A percentile compares a stretch with the other conserved stretches of the same genome.
These are phyloP conservation scores for Hirundo rustica DNA, from an alignment of 2,797 vertebrate species.

Conservation along the genomic window DNA sequence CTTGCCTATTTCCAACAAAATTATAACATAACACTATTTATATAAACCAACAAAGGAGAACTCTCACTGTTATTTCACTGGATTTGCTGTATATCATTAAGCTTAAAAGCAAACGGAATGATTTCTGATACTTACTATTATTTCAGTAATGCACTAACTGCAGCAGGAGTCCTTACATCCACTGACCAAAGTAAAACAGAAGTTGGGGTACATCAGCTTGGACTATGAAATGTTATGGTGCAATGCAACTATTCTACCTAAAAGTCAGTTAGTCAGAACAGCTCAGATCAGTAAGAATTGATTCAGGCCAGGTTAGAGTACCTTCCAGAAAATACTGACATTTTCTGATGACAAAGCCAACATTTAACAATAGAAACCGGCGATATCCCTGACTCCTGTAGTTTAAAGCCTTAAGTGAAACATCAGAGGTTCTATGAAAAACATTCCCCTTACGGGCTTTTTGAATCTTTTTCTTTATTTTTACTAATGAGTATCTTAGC, in stretches of 20 bases:
- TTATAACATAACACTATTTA: background rate
- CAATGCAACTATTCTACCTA: background rate
- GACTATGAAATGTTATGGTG: background rate
- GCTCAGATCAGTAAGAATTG: background rate
- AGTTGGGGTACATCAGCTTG: background rate
- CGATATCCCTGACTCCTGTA: background rate
- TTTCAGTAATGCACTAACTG: background rate
- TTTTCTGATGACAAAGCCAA: background rate
- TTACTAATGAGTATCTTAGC: background rate
- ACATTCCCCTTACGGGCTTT: accelerated
- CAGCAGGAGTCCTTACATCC: background rate
- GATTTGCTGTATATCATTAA: background rate
- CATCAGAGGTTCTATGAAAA: background rate
- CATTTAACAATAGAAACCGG: background rate
- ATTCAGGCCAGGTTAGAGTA: background rate
- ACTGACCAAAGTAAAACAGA: background rate
- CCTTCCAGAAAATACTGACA: background rate
- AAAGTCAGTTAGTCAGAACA: background rate
- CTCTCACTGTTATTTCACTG: background rate
- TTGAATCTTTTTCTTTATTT: background rate
- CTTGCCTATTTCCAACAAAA: background rate
- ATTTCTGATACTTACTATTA: background rate
- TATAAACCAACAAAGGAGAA: background rate
- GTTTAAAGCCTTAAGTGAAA: background rate
- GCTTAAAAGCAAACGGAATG: background rate